A percentile compares a stretch with the other conserved stretches of the same genome.
Evolutionary conservation across 2,797 vertebrate genomes (phyloP).

Genomic region (Sparus aurata): DNA sequence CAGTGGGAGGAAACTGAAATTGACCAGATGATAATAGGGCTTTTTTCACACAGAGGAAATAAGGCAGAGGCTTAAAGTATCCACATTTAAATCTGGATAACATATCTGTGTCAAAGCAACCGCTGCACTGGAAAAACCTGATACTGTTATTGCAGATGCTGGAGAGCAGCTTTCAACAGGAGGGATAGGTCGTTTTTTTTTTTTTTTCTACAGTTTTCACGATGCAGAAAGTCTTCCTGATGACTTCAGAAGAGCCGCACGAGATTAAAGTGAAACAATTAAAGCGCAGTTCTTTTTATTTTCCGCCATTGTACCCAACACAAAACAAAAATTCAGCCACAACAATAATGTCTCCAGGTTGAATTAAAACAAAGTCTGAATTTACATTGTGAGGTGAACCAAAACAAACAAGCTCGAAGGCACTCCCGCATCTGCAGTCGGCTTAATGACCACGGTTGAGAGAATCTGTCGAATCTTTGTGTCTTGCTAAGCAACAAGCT

Average conservation of each 20-base stretch:
- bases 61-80: constrained; percentile 74
- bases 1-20: constrained; percentile 75
- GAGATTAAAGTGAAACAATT: constrained; percentile 1
- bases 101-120: constrained; percentile 78
- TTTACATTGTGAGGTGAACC: not conserved
- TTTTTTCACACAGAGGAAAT: constrained; percentile 79
- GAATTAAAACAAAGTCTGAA: too few relatives aligned
- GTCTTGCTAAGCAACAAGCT: constrained; percentile 57
- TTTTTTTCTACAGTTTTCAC: constrained; percentile 58
- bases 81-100: constrained; percentile 79
- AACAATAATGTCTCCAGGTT: not conserved
- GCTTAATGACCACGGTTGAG: constrained; percentile 55
- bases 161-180: constrained; percentile 63
- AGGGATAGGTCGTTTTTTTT: constrained; percentile 73
- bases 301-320: constrained; percentile 1
- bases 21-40: constrained; percentile 83
- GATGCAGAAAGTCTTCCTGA: constrained; percentile 44
- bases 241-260: constrained; percentile 38
- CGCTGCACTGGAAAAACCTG: constrained; percentile 76
- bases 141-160: constrained; percentile 77
- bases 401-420: constrained; percentile 3
- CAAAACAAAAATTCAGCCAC: not conserved
- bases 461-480: constrained; percentile 56
- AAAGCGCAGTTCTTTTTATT: not conserved
- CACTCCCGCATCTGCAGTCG: constrained; percentile 7